Base-by-base conservation (phyloP, 1,140 invertebrate genomes). In the Cotesia chilonis region DNA sequence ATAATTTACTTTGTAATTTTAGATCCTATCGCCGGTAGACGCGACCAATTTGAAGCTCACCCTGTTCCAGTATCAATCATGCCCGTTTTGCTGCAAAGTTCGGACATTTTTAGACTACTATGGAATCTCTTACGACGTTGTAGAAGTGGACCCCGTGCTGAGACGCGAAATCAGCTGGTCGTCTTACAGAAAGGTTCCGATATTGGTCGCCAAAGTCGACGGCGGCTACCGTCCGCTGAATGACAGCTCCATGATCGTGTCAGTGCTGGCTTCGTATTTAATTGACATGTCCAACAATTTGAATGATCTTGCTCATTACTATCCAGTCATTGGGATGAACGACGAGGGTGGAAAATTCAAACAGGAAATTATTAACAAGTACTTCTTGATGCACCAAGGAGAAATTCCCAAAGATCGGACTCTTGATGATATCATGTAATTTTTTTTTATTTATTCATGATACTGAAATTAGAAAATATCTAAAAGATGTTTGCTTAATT, bases 41-140 rank as follows among this genome's bases (percentile, higher is more conserved):
- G 87, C 87, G 4, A 92, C 90, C 68, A 92, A 92, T 9, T 87
- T 98, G 60, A 92, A 97, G 77, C 84, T 99, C 14, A 94, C 94
- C 0, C 86, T 99, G 28, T 99, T 94, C 83, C 98, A 99, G 88
- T 99, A 97, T 84, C 94, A 98, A 80, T 98, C 96, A 3, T 99
- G 98, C 86, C 98, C 98, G 38, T 99, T 99, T 86, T 99, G 98
- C 85, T 99, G 97, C 81, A 99, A 99, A 90, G 95, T 87, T 77
- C 77, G 98, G 74, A 93, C 96, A 14, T 95, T 96, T 84, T 87
- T 99, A 3, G 97, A 99, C 87, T 97, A 94, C 80, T 92, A 94
- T 86, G 97, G 97, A 4, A 90, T 99, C 66, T 95, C 95, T 0
- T 99, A 99, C 86, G 93, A 99, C 81, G 89, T 99, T 12, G 93